A percentile compares a stretch with the other conserved stretches of the same genome.
These are phyloP conservation scores for Micromesistius poutassou DNA, from an alignment of 2,797 vertebrate genomes.

Conservation along the genomic window DNA sequence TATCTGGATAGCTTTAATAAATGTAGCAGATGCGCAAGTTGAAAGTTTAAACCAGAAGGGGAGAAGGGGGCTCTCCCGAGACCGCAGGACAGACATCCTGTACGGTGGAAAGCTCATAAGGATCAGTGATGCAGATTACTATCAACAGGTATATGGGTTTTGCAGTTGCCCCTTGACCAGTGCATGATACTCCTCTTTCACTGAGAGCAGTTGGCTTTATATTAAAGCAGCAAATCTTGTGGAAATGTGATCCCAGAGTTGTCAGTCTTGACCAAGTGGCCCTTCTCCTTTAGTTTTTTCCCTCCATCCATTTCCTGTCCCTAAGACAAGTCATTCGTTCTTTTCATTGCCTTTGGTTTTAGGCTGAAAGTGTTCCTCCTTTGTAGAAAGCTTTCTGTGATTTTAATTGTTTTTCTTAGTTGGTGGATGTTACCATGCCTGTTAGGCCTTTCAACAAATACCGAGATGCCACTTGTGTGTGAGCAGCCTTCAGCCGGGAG, in stretches of 20 bases:
- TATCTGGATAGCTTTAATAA: conserved; percentile 65
- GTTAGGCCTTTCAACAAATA: neutral
- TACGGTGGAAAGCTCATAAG: conserved; percentile 57
- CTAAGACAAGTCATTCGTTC: conserved; percentile 24
- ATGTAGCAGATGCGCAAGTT: conserved; percentile 50
- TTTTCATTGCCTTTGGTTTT: conserved; percentile 12
- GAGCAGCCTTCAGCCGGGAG: neutral
- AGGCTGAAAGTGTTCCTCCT: conserved; percentile 25
- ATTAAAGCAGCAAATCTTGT: conserved; percentile 70
- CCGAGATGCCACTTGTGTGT: neutral
- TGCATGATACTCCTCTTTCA: conserved; percentile 53
- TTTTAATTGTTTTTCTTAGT: neutral
- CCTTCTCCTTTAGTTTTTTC: conserved; percentile 17
- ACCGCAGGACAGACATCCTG: conserved; percentile 47
- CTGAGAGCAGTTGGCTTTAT: conserved; percentile 58
- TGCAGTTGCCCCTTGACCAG: conserved; percentile 50
- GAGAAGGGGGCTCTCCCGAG: conserved; percentile 42
- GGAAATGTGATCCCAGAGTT: conserved; percentile 52
- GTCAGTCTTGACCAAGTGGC: conserved; percentile 51
- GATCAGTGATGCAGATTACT: conserved; percentile 56
- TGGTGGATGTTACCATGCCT: neutral
- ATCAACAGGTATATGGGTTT: conserved; percentile 62
- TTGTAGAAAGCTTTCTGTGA: neutral
- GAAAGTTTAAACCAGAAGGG: conserved; percentile 51
- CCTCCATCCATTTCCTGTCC: conserved; percentile 51